A percentile compares a stretch with the other conserved stretches of the same genome.
phyloP scores from a whole-genome alignment of 2,888 invertebrate species.

The Cantharis flavilabris region DNA sequence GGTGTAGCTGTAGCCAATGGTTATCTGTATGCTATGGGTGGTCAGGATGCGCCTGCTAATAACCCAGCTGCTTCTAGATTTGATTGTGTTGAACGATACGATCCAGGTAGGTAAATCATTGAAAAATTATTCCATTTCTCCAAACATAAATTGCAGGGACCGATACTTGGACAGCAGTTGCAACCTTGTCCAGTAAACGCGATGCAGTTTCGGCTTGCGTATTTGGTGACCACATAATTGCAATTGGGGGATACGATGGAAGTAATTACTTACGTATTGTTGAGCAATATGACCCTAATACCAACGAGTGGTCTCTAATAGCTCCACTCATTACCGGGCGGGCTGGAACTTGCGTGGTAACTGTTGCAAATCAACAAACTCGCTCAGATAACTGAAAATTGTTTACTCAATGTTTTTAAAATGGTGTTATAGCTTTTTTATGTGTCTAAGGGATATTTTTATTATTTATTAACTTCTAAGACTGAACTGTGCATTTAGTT shows the following conservation, averaged over 20 bases:
- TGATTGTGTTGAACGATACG: slow-evolving; percentile 88
- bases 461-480: neutral
- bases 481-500: neutral
- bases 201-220: slow-evolving; percentile 89
- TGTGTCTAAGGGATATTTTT: neutral
- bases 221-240: slow-evolving; percentile 80
- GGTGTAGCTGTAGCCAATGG: slow-evolving; percentile 88
- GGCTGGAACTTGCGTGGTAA: slow-evolving; percentile 80
- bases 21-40: slow-evolving; percentile 88
- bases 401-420: neutral
- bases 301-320: slow-evolving; percentile 78
- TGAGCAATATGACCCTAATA: slow-evolving; percentile 86
- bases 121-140: slow-evolving; percentile 45
- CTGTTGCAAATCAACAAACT: slow-evolving; percentile 16
- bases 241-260: slow-evolving; percentile 92
- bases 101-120: slow-evolving; percentile 56
- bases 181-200: slow-evolving; percentile 79
- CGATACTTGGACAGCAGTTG: slow-evolving; percentile 87
- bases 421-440: neutral
- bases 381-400: slow-evolving; percentile 18
- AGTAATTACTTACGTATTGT: slow-evolving; percentile 84
- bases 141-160: slow-evolving; percentile 59
- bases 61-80: slow-evolving; percentile 82
- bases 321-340: slow-evolving; percentile 81
- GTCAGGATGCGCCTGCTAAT: slow-evolving; percentile 91